These are phyloP conservation scores for Arnoldichthys spilopterus DNA, from an alignment of 2,797 vertebrate genomes.

Conservation along the genomic window DNA sequence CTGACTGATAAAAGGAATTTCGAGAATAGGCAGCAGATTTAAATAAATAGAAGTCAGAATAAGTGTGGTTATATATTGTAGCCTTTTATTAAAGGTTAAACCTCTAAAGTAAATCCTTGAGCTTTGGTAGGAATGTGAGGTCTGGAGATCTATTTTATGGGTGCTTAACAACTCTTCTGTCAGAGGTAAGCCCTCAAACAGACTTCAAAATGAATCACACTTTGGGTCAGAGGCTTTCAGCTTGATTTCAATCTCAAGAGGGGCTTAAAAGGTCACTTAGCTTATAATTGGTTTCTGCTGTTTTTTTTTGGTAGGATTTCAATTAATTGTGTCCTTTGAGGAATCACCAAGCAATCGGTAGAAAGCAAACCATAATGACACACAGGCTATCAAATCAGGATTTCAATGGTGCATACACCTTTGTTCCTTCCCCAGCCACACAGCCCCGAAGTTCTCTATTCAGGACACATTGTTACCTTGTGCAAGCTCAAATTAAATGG, in stretches of 20 bases:
- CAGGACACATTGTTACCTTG: neutral
- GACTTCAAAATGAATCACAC: neutral
- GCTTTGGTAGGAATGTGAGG: neutral
- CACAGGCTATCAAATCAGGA: conserved; percentile 10
- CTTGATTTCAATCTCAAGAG: conserved; percentile 30
- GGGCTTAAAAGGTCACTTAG: conserved; percentile 36
- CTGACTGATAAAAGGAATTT: neutral
- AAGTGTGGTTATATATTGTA: neutral
- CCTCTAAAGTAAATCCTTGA: neutral
- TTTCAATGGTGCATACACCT: conserved; percentile 29
- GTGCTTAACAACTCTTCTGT: neutral
- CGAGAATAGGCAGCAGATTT: neutral
- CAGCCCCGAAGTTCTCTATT: neutral
- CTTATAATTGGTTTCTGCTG: conserved; percentile 45
- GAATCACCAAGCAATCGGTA: conserved; percentile 33
- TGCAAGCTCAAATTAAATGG: neutral
- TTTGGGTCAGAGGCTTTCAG: neutral
- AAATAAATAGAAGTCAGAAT: neutral
- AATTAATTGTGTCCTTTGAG: conserved; percentile 41
- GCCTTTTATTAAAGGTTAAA: neutral
- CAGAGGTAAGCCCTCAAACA: conserved; percentile 21
- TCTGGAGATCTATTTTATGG: neutral
- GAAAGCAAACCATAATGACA: conserved; percentile 20
- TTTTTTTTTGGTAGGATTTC: conserved; percentile 16
- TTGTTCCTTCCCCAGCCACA: neutral